These are phyloP conservation scores for Diarsia mendica DNA, from an alignment of 2,888 invertebrate species.

Conservation along the genomic window DNA sequence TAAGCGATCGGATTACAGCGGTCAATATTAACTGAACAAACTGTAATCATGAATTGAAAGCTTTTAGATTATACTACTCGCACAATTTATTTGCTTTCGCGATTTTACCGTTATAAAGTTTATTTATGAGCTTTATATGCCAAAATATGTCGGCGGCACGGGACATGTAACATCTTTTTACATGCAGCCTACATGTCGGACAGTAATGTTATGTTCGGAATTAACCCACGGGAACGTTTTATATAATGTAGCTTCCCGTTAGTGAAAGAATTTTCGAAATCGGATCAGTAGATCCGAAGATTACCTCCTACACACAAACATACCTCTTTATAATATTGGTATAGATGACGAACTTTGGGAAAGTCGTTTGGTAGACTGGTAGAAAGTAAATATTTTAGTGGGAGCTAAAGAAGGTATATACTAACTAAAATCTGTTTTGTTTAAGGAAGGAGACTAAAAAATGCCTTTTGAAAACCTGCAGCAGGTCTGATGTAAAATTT, in stretches of 20 bases:
- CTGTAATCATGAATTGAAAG: conserved; percentile 12
- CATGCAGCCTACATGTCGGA: not conserved
- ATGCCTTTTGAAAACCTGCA: not conserved
- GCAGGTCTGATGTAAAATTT: not conserved
- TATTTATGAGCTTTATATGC: not conserved
- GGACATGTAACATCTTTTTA: not conserved
- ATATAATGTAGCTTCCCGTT: no score
- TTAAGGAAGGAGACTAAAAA: not conserved
- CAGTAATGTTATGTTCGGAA: not conserved
- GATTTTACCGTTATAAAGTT: not conserved
- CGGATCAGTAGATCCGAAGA: no score
- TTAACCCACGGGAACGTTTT: no score
- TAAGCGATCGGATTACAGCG: conserved; percentile 37
- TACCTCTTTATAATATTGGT: no score
- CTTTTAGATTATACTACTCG: conserved; percentile 1
- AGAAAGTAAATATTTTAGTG: not conserved
- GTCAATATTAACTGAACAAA: conserved; percentile 42
- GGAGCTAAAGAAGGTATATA: not conserved
- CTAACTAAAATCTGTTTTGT: not conserved
- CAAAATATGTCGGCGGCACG: not conserved
- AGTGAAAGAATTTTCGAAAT: no score
- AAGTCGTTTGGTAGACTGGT: not conserved
- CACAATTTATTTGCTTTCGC: conserved; percentile 8
- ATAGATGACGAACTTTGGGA: not conserved
- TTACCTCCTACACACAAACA: no score